A percentile compares a stretch with the other conserved stretches of the same genome.
Conservation (phyloP, 2,888 invertebrate species). For the Sialis lutaria region DNA sequence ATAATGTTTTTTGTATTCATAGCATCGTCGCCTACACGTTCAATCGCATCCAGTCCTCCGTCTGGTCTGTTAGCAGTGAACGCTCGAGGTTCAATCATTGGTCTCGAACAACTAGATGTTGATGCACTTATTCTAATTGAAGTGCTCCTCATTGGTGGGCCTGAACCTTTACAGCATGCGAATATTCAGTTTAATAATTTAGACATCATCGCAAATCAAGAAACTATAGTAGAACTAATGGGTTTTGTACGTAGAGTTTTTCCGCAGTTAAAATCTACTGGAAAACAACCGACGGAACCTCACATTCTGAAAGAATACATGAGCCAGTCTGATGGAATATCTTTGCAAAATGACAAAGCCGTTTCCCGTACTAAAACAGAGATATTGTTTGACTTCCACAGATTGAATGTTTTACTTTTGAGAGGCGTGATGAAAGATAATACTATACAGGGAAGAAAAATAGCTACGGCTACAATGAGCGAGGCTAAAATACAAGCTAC, state of each 20-base stretch:
- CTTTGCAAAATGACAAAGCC: not conserved
- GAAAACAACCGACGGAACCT: constrained; percentile 10
- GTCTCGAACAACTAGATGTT: constrained; percentile 26
- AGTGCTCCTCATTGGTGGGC: constrained; percentile 46
- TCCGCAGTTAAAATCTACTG: constrained; percentile 20
- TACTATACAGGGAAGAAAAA: constrained; percentile 60
- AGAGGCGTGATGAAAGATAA: constrained; percentile 59
- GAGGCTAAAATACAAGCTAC: constrained; percentile 80
- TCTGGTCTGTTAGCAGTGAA: not conserved
- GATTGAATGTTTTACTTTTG: constrained; percentile 72
- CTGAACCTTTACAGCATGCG: constrained; percentile 43
- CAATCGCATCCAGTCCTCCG: not conserved
- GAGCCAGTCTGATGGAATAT: constrained; percentile 7
- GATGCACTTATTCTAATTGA: constrained; percentile 69
- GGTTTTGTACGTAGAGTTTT: constrained; percentile 70
- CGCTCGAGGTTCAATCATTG: constrained; percentile 3
- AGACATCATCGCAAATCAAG: constrained; percentile 93
- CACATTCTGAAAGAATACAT: constrained; percentile 12
- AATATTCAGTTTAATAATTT: constrained; percentile 86
- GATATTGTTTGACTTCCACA: constrained; percentile 83
- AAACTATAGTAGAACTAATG: constrained; percentile 83
- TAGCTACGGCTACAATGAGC: constrained; percentile 84
- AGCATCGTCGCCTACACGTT: constrained; percentile 3
- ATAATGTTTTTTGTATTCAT: not conserved
- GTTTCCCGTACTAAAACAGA: constrained; percentile 30